A percentile compares a stretch with the other conserved stretches of the same genome.
Conservation (phyloP, 2,113 vertebrate genomes). For the Tonatia bakeri region DNA sequence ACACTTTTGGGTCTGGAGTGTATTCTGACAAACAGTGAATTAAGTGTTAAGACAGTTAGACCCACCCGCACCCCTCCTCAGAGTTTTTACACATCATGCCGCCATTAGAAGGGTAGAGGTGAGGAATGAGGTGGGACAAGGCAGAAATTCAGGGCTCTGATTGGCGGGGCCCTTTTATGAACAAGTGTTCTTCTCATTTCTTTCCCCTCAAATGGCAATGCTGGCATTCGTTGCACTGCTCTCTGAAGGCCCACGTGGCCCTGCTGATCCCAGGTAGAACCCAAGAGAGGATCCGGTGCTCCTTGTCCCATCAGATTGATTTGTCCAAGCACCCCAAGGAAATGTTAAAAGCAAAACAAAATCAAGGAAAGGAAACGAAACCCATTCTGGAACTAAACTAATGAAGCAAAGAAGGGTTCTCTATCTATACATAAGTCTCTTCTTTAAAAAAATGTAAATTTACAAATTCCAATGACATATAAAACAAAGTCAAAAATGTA, state of each 20-base stretch:
- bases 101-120: conserved; percentile 75
- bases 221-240: conserved; percentile 51
- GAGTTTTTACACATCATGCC: conserved; percentile 79
- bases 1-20: conserved; percentile 79
- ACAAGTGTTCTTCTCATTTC: conserved; percentile 79
- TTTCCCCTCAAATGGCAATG: conserved; percentile 65
- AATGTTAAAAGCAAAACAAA: conserved; percentile 80
- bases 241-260: conserved; percentile 75
- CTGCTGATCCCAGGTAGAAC: conserved; percentile 83
- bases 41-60: conserved; percentile 84
- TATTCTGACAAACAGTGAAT: conserved; percentile 81
- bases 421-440: conserved; percentile 89
- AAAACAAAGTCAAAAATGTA: conserved; percentile 92
- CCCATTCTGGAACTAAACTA: conserved; percentile 88
- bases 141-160: conserved; percentile 79
- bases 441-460: conserved; percentile 86
- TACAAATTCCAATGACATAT: conserved; percentile 90
- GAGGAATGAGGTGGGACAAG: conserved; percentile 75
- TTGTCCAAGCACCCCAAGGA: conserved; percentile 91
- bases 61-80: conserved; percentile 68
- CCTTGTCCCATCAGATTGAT: conserved; percentile 84
- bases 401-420: conserved; percentile 86
- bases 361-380: conserved; percentile 69
- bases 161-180: conserved; percentile 78
- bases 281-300: conserved; percentile 84